Conservation (phyloP, 2,113 vertebrate genomes). For the Saiga tatarica region DNA sequence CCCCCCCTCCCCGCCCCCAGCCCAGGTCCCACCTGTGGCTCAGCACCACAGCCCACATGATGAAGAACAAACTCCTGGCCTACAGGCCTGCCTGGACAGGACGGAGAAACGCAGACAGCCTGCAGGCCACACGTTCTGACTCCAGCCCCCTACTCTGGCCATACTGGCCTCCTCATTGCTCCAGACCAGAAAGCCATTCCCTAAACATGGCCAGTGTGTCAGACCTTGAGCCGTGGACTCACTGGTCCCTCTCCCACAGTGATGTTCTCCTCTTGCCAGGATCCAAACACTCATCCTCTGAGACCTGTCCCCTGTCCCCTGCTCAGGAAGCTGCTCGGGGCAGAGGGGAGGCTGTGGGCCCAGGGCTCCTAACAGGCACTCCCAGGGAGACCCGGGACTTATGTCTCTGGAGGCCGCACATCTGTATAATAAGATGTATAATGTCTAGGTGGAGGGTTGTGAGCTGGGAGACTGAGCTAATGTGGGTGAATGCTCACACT, state of each 20-base stretch:
- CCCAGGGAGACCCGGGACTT: no score
- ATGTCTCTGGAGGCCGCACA: no score
- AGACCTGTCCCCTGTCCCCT: neutral
- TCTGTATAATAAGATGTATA: no score
- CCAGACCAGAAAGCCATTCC: neutral
- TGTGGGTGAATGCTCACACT: no score
- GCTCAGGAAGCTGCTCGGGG: neutral
- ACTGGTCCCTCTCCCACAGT: neutral
- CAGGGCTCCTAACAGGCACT: no score
- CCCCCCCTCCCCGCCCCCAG: neutral
- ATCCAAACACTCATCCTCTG: neutral
- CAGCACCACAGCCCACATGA: neutral
- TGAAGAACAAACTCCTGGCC: neutral
- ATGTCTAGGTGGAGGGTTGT: no score
- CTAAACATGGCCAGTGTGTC: neutral
- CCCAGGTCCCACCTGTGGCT: neutral
- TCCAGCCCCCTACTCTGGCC: neutral
- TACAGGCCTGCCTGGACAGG: neutral
- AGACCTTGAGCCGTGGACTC: neutral
- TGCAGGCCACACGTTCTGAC: neutral
- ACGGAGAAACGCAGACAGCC: neutral
- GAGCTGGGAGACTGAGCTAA: no score
- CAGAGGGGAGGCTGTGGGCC: no score
- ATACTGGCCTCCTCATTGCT: neutral
- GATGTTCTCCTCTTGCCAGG: neutral